Evolutionary conservation across 1,140 invertebrate species (phyloP), one percentile per base, ranked within the genome.

Genomic region (Drusus annulatus): DNA sequence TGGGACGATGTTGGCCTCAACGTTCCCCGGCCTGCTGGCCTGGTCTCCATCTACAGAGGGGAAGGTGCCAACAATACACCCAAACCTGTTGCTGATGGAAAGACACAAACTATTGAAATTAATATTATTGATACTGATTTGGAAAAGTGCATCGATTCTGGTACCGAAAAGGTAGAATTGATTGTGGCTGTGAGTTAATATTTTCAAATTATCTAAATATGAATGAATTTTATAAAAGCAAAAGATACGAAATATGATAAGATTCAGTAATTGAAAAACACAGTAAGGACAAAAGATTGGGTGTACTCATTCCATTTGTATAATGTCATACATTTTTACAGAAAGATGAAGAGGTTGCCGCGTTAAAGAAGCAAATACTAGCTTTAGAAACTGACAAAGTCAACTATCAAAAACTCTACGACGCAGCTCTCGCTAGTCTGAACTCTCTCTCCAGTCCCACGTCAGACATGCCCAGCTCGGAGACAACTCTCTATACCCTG

Each of bases 1-100:
- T 98, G 96, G 96, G 95, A 97, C 89, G 95, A 97, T 90, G 94
- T 95, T n/a, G 96, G 96, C 2, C 88, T 97, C 16, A 97, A 97
- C 86, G 95, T 96, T 86, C 91, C 95, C 1, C 93, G 95, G 84
- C 96, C 96, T 23, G 92, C 94, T 10, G 93, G 94, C 85, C 87
- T 98, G 10, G 86, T 96, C 28, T 92, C 93, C 50, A 88, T 97
- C 36, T 97, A 96, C 85, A 91, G 95, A 82, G 95, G 95, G 80
- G 94, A 88, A 85, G 23, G 81, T 84, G n/a, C 19, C n/a, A 69
- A 51, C 16, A 19, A 51, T 8, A 25, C 28, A 13, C 17, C 69
- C 50, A 56, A 79, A 17, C 23, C 54, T 69, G 36, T 76, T 8
- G 84, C 74, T 25, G 62, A 88, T 82, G 84, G 84, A 75, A 85